Conservation (phyloP, 2,888 invertebrate genomes). For the Itoplectis maculator region DNA sequence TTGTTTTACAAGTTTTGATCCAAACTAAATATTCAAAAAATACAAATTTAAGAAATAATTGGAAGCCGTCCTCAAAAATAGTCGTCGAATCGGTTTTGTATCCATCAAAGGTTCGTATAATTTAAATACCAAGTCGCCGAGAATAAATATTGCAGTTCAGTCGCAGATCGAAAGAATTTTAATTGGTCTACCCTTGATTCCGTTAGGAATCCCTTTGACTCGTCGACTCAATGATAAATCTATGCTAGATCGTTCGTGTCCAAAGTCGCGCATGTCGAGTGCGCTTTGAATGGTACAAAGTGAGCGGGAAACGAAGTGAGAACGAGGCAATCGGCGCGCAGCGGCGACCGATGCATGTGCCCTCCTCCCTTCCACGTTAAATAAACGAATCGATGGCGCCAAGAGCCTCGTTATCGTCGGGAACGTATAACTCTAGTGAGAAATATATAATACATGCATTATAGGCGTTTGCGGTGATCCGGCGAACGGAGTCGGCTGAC, state of each 20-base stretch:
- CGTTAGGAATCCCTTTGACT: constrained; percentile 13
- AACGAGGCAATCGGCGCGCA: constrained; percentile 31
- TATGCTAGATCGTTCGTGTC: constrained; percentile 11
- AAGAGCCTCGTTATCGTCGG: constrained; percentile 78
- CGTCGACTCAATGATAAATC: constrained; percentile 19
- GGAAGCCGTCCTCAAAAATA: too few relatives aligned
- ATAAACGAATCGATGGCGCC: constrained; percentile 77
- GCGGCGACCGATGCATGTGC: constrained; percentile 37
- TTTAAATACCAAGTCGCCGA: not conserved
- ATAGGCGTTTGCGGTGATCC: constrained; percentile 12
- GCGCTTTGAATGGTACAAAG: not conserved
- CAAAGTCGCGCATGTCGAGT: constrained; percentile 20
- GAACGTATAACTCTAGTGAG: constrained; percentile 75
- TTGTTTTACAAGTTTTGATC: not conserved
- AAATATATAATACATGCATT: constrained; percentile 67
- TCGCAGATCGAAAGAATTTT: not conserved
- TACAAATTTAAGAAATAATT: not conserved
- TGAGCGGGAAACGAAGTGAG: constrained; percentile 24
- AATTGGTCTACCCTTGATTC: constrained; percentile 24
- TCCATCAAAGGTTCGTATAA: too few relatives aligned
- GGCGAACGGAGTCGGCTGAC: constrained; percentile 28
- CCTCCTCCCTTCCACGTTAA: constrained; percentile 32
- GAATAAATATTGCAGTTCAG: not conserved
- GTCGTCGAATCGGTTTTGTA: not conserved
- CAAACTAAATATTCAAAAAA: not conserved